Evolutionary conservation across 2,113 vertebrate genomes (phyloP), one percentile per base, ranked within the genome.

Genomic region (Crotalus helleri): DNA sequence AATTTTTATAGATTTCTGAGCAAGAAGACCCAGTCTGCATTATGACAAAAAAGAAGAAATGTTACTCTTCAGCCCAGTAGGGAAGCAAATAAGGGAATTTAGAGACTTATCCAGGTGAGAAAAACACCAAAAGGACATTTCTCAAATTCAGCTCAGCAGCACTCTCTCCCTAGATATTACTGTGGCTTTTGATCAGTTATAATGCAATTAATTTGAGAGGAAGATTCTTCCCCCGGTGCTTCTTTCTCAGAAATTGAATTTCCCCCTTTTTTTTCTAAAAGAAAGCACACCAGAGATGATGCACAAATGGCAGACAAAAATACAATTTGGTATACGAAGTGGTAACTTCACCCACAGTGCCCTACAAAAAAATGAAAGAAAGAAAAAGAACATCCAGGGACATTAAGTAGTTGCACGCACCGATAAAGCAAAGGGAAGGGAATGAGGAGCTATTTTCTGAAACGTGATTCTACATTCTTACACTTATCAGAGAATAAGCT

Each of bases 171-270:
- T 19, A 58, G 57, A 86, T 46, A n/a, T n/a, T 9, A 33, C 21
- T 3, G 12, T 13, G 61, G 3, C 9, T 23, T 89, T 53, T 91
- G 93, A 89, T 81, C 86, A 53, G 55, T 85, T 53, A 58, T 93
- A 89, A 89, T 89, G n/a, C 86, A 93, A 89, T 92, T 69, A 92
- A 26, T 64, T 46, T 57, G 23, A 69, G 91, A 87, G 46, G 90
- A 85, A 59, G 46, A 46, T 89, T 81, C 49, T 54, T 81, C 26
- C 54, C 4, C 49, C 21, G 29, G 69, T 6, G 12, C n/a, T 23
- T 87, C 46, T 58, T 91, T 33, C 64, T 91, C 53, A 89, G 89
- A 89, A 89, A 93, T 26, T 88, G 53, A 91, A 58, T 91, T 87
- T 53, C n/a, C 29, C 57, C 46, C 44, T 46, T 46, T 64, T 69